Percentiles rank a stretch among this genome's conserved stretches.
phyloP scores from a whole-genome alignment of 1,140 invertebrate genomes.

The Mycetomoellerius zeteki region DNA sequence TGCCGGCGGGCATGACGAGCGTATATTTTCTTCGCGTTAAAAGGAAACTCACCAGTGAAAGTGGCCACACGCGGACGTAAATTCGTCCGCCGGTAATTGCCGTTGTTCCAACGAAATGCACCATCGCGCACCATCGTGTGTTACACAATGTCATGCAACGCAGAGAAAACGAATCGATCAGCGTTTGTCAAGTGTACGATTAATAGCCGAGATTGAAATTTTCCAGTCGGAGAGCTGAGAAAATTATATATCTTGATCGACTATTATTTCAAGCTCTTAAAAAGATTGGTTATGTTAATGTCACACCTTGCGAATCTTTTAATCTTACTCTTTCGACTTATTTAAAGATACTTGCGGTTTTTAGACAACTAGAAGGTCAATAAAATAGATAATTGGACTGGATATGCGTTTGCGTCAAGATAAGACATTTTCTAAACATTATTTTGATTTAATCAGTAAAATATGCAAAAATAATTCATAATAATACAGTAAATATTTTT shows the following conservation, averaged over 20 bases:
- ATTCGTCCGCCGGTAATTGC: conserved; percentile 25
- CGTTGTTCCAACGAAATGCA: conserved; percentile 1
- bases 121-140: conserved; percentile 7
- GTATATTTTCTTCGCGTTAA: conserved; percentile 60
- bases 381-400: not conserved
- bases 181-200: not conserved
- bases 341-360: not conserved
- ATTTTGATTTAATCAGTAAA: not conserved
- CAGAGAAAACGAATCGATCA: conserved; percentile 25
- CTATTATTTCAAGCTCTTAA: not conserved
- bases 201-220: not conserved
- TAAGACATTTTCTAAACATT: not conserved
- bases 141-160: conserved; percentile 49
- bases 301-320: not conserved
- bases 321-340: not conserved
- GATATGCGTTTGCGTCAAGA: too few species aligned
- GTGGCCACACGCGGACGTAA: conserved; percentile 49
- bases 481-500: not conserved
- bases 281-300: not conserved
- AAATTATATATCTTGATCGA: conserved; percentile 23
- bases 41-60: conserved; percentile 59
- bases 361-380: not conserved
- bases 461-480: not conserved
- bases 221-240: not conserved
- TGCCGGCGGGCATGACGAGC: not conserved